Base-by-base conservation (phyloP, 2,113 vertebrate species). In the Larimichthys crocea region DNA sequence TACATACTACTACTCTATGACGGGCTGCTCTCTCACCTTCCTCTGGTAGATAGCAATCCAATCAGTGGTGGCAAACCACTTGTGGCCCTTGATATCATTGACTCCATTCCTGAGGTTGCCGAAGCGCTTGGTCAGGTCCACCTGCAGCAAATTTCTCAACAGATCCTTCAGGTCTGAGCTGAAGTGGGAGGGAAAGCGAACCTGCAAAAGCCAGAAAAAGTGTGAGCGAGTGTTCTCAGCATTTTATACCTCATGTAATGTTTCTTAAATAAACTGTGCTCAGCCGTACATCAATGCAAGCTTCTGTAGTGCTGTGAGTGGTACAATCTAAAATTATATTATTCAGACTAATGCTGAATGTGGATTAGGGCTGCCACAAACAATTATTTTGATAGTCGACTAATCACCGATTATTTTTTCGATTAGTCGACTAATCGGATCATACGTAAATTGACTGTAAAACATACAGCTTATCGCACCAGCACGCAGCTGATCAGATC, bases 41-140 rank as follows among this genome's bases (percentile, higher is more conserved):
- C 96, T 96, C 95, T 97, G 97, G 94, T 98, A 98, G 93, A 98
- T 96, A 88, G 97, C 96, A 3, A 98, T 97, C 97, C 97, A 98
- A 91, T 98, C 97, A 0, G 97, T 98, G 50, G 97, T 98, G 86
- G 96, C 95, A 74, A 98, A 98, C 97, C 97, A 98, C 90, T 97
- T 98, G 92, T 98, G 97, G 89, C 96, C 96, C 93, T 98, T 98
- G 94, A 98, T 98, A 95, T 98, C 97, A 0, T 95, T 97, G 88
- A 98, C 97, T 31, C 97, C 97, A 1, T 98, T 98, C 94, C 97
- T 97, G 89, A 98, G 96, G 94, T 98, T 98, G 50, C 97, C 97
- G 22, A 97, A 98, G 90, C 97, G 96, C 92, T 98, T 98, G 86
- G 97, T 98, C 87, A 98, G 95, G 88, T 98, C 97, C 74, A 98